These are phyloP conservation scores for Psephotus haematonotus DNA, from an alignment of 2,113 vertebrate species.

Conservation along the genomic window DNA sequence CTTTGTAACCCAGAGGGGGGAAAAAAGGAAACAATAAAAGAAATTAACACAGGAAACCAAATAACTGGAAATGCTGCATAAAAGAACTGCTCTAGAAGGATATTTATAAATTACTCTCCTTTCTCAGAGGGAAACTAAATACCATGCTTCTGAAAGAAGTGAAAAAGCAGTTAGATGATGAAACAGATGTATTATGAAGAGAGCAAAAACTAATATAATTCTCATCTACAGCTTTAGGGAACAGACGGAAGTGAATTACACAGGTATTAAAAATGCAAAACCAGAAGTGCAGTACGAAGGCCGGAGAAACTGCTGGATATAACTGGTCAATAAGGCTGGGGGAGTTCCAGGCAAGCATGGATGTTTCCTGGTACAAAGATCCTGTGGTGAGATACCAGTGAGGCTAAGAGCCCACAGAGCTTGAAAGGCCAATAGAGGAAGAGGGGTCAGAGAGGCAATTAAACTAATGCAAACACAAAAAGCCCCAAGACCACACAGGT, in stretches of 20 bases:
- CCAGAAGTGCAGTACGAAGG: background rate
- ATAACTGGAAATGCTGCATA: background rate
- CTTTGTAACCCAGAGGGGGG: background rate
- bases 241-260: background rate
- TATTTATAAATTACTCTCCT: background rate
- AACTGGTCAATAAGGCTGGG: background rate
- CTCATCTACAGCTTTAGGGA: background rate
- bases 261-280: conserved; percentile 8
- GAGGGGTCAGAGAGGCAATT: conserved; percentile 63
- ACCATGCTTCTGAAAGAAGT: background rate
- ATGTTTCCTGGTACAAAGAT: conserved; percentile 43
- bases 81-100: background rate
- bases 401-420: conserved; percentile 26
- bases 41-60: conserved; percentile 14
- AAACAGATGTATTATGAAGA: background rate
- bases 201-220: conserved; percentile 24
- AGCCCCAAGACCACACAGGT: conserved; percentile 55
- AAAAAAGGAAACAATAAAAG: conserved; percentile 24
- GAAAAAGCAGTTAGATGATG: background rate
- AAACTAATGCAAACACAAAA: conserved; percentile 61
- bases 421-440: conserved; percentile 57
- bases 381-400: conserved; percentile 17
- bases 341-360: background rate
- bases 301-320: background rate
- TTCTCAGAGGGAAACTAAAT: conserved; percentile 28